Evolutionary conservation across 2,888 invertebrate genomes (phyloP).

Genomic region (Branchipolynoe longqiensis): DNA sequence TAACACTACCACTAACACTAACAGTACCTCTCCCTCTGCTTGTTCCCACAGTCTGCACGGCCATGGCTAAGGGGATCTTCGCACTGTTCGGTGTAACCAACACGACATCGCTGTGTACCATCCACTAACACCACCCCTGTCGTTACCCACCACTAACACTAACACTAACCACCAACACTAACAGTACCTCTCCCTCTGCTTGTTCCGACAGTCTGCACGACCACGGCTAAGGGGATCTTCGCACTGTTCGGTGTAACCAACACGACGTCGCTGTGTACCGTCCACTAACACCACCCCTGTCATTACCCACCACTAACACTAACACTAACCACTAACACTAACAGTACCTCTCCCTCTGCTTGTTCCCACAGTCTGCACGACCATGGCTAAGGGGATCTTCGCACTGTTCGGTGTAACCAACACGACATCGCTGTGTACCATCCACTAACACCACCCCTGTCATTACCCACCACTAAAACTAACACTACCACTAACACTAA

Average conservation of each 20-base stretch:
- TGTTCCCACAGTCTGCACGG: slow-evolving; percentile 63
- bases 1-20: not conserved
- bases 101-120: slow-evolving; percentile 54
- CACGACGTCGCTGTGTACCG: slow-evolving; percentile 55
- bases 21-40: not conserved
- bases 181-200: no score
- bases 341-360: no score
- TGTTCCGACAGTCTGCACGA: slow-evolving; percentile 67
- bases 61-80: slow-evolving; percentile 63
- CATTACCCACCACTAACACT: no score
- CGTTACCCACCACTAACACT: no score
- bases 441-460: no score
- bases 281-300: slow-evolving; percentile 61
- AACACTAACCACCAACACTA: no score
- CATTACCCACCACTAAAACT: no score
- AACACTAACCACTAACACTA: no score
- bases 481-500: not conserved
- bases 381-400: no score
- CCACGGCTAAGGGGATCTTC: slow-evolving; percentile 63
- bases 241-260: slow-evolving; percentile 63
- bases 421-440: no score
- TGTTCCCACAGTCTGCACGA: no score
- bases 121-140: slow-evolving; percentile 61
- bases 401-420: no score
- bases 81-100: slow-evolving; percentile 63